Conservation (phyloP, 2,888 invertebrate genomes). For the Baronia brevicornis region DNA sequence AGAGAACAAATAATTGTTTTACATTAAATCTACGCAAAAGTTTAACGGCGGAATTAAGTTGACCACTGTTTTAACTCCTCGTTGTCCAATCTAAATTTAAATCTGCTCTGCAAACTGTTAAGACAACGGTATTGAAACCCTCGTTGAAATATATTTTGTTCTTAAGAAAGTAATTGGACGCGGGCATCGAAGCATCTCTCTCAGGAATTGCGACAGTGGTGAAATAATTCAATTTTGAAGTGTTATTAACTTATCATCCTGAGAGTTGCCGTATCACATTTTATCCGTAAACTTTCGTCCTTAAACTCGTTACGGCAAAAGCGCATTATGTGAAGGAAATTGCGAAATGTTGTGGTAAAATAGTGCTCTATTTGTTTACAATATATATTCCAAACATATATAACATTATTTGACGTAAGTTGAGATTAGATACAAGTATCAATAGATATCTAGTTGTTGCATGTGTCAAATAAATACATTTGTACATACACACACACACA, state of each 20-base stretch:
- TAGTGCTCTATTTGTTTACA: no score
- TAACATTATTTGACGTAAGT: no score
- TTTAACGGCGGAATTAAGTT: no score
- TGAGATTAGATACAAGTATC: no score
- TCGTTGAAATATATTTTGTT: slow-evolving; percentile 49
- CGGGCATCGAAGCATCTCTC: slow-evolving; percentile 42
- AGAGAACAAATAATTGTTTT: no score
- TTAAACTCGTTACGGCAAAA: slow-evolving; percentile 6
- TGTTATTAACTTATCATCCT: slow-evolving; percentile 33
- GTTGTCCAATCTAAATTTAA: slow-evolving; percentile 58
- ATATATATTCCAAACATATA: no score
- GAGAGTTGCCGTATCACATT: slow-evolving; percentile 23
- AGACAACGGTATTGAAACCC: slow-evolving; percentile 40
- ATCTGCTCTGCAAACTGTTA: slow-evolving; percentile 51
- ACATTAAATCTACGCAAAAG: no score
- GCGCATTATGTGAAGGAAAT: slow-evolving; percentile 3
- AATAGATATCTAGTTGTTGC: no score
- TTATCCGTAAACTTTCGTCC: slow-evolving; percentile 18
- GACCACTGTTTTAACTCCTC: slow-evolving; percentile 23
- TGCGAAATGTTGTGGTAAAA: slow-evolving; percentile 2
- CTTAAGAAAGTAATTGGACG: slow-evolving; percentile 53
- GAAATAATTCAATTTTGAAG: slow-evolving; percentile 48
- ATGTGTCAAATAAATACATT: no score
- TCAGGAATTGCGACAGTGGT: slow-evolving; percentile 44
- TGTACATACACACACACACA: no score